Evolutionary conservation across 2,113 vertebrate genomes (phyloP).

Genomic region (Conger conger): DNA sequence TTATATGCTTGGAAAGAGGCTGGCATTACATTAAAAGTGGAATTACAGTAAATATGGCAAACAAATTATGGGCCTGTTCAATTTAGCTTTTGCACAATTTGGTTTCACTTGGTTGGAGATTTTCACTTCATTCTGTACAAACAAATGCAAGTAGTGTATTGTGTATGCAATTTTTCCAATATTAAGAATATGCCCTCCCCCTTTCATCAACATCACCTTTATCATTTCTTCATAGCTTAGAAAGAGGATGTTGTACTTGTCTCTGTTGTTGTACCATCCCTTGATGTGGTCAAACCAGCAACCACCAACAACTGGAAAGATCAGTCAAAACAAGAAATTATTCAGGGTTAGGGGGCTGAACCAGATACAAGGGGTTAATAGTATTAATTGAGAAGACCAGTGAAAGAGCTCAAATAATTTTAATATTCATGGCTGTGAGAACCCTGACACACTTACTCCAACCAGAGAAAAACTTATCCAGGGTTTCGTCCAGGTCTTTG

Average conservation of each 20-base stretch:
- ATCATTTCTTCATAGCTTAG: constrained; percentile 72
- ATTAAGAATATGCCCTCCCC: not conserved
- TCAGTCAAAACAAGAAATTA: not conserved
- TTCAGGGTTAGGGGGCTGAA: not conserved
- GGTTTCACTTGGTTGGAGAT: too few relatives aligned
- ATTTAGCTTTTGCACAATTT: too few relatives aligned
- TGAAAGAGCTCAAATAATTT: not conserved
- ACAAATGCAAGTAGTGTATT: too few relatives aligned
- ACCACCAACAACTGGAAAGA: constrained; percentile 44
- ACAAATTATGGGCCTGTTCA: too few relatives aligned
- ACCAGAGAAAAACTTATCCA: constrained; percentile 45
- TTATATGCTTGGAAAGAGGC: too few relatives aligned
- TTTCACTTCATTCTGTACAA: too few relatives aligned
- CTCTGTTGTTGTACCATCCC: constrained; percentile 64
- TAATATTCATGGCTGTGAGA: not conserved
- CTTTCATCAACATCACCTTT: too few relatives aligned
- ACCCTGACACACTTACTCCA: constrained; percentile 34
- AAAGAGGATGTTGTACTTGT: constrained; percentile 70
- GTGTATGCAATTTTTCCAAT: too few relatives aligned
- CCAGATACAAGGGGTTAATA: not conserved
- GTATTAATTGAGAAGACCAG: not conserved
- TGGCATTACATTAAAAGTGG: too few relatives aligned
- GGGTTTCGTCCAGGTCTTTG: constrained; percentile 31
- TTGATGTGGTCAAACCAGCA: constrained; percentile 65
- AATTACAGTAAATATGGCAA: too few relatives aligned